Conservation (phyloP, 2,797 vertebrate species). For the Chrosomus eos region DNA sequence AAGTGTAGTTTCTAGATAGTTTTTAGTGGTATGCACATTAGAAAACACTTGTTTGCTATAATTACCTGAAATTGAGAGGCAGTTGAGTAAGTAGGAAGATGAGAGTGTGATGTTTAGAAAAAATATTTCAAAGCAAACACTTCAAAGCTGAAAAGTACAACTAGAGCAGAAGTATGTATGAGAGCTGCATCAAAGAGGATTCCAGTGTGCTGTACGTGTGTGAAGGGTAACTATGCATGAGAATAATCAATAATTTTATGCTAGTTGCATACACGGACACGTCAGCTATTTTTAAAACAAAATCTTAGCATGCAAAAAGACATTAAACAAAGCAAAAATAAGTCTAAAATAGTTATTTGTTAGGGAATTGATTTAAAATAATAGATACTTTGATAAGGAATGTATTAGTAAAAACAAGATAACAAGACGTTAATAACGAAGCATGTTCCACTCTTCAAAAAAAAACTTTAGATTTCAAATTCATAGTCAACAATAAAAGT, state of each 20-base stretch:
- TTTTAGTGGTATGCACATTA: slow-evolving; percentile 13
- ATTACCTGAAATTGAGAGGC: slow-evolving; percentile 33
- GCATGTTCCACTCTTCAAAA: not conserved
- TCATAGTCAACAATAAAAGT: not conserved
- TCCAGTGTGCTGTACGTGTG: slow-evolving; percentile 32
- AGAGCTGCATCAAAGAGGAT: slow-evolving; percentile 50
- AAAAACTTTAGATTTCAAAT: not conserved
- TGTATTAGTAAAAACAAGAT: not conserved
- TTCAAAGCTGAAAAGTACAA: slow-evolving; percentile 54
- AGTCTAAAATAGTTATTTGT: not conserved
- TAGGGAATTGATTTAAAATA: not conserved
- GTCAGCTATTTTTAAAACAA: not conserved
- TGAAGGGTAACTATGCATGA: not conserved
- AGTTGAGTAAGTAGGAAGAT: slow-evolving; percentile 16
- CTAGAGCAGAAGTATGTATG: slow-evolving; percentile 35
- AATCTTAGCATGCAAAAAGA: not conserved
- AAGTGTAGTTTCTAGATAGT: slow-evolving; percentile 6
- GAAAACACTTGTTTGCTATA: slow-evolving; percentile 32
- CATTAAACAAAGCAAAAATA: not conserved
- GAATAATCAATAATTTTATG: not conserved
- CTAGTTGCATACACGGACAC: not conserved
- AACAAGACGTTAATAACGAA: not conserved
- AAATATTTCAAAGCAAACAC: slow-evolving; percentile 51
- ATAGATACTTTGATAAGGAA: not conserved
- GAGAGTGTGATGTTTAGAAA: slow-evolving; percentile 36